These are phyloP conservation scores for Ichneumoninae sp. DNA, from an alignment of 2,888 invertebrate genomes.

Conservation along the genomic window DNA sequence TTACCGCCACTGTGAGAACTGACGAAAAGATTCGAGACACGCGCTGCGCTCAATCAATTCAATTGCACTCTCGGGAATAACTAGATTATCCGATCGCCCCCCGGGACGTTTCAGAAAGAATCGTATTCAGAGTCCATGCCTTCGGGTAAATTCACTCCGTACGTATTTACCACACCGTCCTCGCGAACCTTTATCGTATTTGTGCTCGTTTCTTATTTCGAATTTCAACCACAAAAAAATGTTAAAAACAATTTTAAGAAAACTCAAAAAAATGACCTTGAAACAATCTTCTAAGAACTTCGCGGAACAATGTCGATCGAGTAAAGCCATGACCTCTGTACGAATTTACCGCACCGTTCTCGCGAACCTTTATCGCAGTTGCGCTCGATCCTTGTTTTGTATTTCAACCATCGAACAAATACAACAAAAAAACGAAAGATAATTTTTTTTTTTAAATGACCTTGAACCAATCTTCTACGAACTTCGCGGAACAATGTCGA, in stretches of 20 bases:
- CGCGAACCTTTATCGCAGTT: slow-evolving; percentile 9
- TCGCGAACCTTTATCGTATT: slow-evolving; percentile 17
- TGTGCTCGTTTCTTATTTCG: background rate
- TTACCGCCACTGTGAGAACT: slow-evolving; percentile 19
- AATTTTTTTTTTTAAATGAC: too few species aligned
- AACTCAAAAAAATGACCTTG: too few species aligned
- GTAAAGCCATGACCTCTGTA: background rate
- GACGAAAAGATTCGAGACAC: slow-evolving; percentile 15
- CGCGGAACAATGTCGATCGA: too few species aligned
- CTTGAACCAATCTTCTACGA: background rate
- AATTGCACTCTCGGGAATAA: slow-evolving; percentile 51
- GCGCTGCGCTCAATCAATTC: slow-evolving; percentile 36
- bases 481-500: slow-evolving; percentile 4
- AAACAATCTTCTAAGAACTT: too few species aligned
- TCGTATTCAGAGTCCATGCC: slow-evolving; percentile 16
- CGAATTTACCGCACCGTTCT: background rate
- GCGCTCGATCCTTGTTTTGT: slow-evolving; percentile 1
- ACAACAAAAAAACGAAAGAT: too few species aligned
- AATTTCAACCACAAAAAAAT: background rate
- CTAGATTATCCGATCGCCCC: slow-evolving; percentile 33
- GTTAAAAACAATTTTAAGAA: too few species aligned
- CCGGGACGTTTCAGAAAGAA: slow-evolving; percentile 4
- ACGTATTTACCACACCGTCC: background rate
- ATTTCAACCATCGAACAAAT: background rate
- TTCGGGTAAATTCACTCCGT: slow-evolving; percentile 32